Base-by-base conservation (phyloP, 2,888 invertebrate genomes). In the Stenolophus ochropezus region DNA sequence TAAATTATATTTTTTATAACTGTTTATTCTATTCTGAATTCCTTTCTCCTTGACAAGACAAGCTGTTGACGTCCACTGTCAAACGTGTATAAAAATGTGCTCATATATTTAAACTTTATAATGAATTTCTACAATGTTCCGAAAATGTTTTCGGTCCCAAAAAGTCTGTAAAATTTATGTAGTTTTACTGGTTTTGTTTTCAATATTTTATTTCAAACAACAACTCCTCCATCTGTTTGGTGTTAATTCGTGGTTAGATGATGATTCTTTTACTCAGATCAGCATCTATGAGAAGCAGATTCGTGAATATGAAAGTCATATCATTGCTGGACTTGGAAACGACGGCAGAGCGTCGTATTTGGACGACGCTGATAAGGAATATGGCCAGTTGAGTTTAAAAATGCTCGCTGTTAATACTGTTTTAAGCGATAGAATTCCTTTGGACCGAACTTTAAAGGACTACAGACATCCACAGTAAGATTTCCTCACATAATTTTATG, bases 331-430 rank as follows among this genome's bases (percentile, higher is more conserved):
- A 1, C 89, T 96, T 58, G 97, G 97, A 0, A 93, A 95, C 84
- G 90, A 92, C 74, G 97, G 95, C 0, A 91, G 91, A 11, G 92
- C 94, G 0, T 95, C 94, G 0, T 90, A 90, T 84, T 90, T 97
- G 8, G 89, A 90, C 8, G 94, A 94, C 0, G 90, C 91, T 25
- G 95, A 96, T 73, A 93, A 93, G 86, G 88, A 89, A 51, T 85
- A 91, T 21, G 95, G 94, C 1, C 94, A 96, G 82, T 91, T 92
- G 84, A 91, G 95, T 0, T 93, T 96, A 87, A 94, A 95, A 86
- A 94, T 94, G 87, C 94, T 96, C 84, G 97, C 97, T 0, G 93
- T 98, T 84, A 98, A 98, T 88, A 94, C 96, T 82, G 92, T 96
- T 85, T 91, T 97, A 4, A 97, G 97, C 87, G 96, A 98, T 87